These are phyloP conservation scores for Gallinago jamesoni DNA, from an alignment of 2,113 vertebrate species.

Conservation along the genomic window DNA sequence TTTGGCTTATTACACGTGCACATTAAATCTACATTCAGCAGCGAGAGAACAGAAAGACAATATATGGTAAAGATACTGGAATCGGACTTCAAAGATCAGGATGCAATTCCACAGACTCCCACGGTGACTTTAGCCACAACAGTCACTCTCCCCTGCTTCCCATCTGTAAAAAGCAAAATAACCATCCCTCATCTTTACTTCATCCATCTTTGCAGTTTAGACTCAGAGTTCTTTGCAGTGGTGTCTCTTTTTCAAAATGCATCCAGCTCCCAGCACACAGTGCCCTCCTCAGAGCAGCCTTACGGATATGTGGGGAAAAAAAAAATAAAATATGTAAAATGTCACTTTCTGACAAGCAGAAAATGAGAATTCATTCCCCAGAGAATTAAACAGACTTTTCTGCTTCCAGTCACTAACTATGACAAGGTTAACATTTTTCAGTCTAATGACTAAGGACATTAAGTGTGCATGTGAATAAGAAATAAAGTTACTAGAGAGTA, in stretches of 20 bases:
- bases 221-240: conserved; percentile 1
- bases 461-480: conserved; percentile 56
- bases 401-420: conserved; percentile 72
- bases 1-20: conserved; percentile 19
- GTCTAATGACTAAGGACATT: conserved; percentile 71
- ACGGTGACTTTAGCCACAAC: conserved; percentile 26
- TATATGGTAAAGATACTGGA: not conserved
- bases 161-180: not conserved
- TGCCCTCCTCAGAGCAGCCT: not conserved
- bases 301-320: not conserved
- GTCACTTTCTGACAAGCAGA: conserved; percentile 76
- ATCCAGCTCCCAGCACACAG: not conserved
- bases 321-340: conserved; percentile 68
- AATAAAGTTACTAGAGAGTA: conserved; percentile 55
- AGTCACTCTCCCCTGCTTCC: conserved; percentile 2
- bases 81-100: conserved; percentile 36
- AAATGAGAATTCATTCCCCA: conserved; percentile 72
- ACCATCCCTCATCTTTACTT: conserved; percentile 11
- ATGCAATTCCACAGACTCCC: not conserved
- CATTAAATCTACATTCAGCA: not conserved
- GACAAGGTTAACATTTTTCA: conserved; percentile 77
- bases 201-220: conserved; percentile 10
- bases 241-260: not conserved
- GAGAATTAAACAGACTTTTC: conserved; percentile 69
- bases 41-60: not conserved